A percentile compares a stretch with the other conserved stretches of the same genome.
These are phyloP conservation scores for Tetragnatha montana DNA, from an alignment of 2,888 invertebrate species.

Conservation along the genomic window DNA sequence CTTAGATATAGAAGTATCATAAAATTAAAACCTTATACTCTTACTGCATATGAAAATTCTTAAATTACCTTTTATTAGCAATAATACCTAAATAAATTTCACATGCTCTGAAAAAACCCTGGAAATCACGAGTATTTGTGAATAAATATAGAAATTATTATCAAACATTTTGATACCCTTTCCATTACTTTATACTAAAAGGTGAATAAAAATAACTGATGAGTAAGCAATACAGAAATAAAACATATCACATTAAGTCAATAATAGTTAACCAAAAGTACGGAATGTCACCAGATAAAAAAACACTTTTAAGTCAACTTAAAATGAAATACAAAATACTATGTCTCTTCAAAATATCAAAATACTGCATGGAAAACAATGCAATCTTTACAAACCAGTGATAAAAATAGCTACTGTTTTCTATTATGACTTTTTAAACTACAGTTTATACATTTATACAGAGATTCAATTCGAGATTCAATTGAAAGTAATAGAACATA, in stretches of 20 bases:
- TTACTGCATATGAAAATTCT: not conserved
- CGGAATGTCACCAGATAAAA: not conserved
- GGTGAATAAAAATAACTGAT: not conserved
- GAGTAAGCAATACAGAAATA: not conserved
- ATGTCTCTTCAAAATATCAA: constrained; percentile 46
- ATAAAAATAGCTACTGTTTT: constrained; percentile 52
- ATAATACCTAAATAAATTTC: not conserved
- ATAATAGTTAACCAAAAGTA: constrained; percentile 13
- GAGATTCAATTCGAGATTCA: constrained; percentile 23
- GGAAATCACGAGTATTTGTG: not conserved
- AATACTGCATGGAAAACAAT: constrained; percentile 48
- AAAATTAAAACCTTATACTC: not conserved
- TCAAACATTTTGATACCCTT: not conserved
- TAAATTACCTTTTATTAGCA: not conserved
- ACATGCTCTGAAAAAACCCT: not conserved
- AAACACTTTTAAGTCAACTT: constrained; percentile 15
- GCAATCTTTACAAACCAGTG: constrained; percentile 55
- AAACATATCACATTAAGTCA: constrained; percentile 23
- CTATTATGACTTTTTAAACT: constrained; percentile 26
- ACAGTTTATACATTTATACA: constrained; percentile 58
- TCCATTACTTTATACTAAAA: not conserved
- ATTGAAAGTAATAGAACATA: constrained; percentile 20
- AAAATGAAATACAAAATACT: constrained; percentile 19
- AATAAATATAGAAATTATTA: too few relatives aligned
- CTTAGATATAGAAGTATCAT: not conserved